Percentiles rank a stretch among this genome's conserved stretches.
These are phyloP conservation scores for Melanocharis versteri DNA, from an alignment of 2,113 vertebrate species.

Conservation along the genomic window DNA sequence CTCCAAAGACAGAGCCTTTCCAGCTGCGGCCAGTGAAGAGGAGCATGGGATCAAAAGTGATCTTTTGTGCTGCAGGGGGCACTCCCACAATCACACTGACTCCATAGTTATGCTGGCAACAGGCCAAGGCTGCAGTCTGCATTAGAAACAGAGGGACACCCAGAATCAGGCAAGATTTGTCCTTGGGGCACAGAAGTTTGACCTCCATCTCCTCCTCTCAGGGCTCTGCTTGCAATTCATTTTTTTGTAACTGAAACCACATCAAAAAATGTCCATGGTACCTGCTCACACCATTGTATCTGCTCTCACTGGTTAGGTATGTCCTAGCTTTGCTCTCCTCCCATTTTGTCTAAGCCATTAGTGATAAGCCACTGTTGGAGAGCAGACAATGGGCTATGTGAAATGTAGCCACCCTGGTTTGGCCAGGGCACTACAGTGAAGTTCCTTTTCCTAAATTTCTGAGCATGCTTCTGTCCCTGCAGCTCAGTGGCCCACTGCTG, in stretches of 20 bases:
- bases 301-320: background rate
- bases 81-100: constrained; percentile 77
- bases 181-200: background rate
- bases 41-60: constrained; percentile 70
- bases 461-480: background rate
- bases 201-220: background rate
- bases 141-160: background rate
- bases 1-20: constrained; percentile 82
- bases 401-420: background rate
- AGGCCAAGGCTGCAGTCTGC: constrained; percentile 77
- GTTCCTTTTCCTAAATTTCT: background rate
- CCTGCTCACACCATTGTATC: background rate
- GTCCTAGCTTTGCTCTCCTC: background rate
- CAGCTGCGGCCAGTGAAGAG: constrained; percentile 78
- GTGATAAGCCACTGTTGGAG: background rate
- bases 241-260: background rate
- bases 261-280: background rate
- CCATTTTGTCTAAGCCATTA: background rate
- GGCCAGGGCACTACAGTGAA: background rate
- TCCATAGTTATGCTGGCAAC: constrained; percentile 70
- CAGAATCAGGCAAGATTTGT: background rate
- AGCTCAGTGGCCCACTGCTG: background rate
- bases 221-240: background rate
- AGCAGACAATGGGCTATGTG: background rate
- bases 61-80: constrained; percentile 61